Percentiles rank a stretch among this genome's conserved stretches.
These are phyloP conservation scores for Danio choprae DNA, from an alignment of 2,797 vertebrate species.

Conservation along the genomic window DNA sequence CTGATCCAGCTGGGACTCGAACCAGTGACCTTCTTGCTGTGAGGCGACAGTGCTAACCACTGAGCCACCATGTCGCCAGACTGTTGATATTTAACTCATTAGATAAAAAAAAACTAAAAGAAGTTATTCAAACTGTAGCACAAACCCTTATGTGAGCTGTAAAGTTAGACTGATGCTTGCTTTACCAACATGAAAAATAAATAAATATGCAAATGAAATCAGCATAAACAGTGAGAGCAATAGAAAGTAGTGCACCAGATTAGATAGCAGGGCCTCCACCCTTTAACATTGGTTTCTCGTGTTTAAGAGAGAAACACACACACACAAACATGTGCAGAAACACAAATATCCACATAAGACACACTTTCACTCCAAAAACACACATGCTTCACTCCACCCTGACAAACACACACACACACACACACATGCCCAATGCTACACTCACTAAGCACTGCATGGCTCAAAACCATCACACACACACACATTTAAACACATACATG, in stretches of 20 bases:
- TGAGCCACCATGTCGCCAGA: too few species aligned
- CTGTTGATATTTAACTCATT: too few species aligned
- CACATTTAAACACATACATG: constrained; percentile 11
- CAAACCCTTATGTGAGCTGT: too few species aligned
- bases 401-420: constrained; percentile 45
- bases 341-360: constrained; percentile 16
- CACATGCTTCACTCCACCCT: constrained; percentile 22
- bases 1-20: too few species aligned
- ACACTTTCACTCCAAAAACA: constrained; percentile 41
- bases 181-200: background rate
- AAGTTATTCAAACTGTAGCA: too few species aligned
- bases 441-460: background rate
- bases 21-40: too few species aligned
- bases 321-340: constrained; percentile 23
- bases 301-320: constrained; percentile 37
- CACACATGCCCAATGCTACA: constrained; percentile 21
- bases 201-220: background rate
- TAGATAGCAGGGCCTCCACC: constrained; percentile 37
- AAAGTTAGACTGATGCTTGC: too few species aligned
- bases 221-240: background rate
- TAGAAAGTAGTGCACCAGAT: background rate
- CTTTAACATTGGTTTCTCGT: constrained; percentile 31
- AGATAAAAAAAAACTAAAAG: too few species aligned
- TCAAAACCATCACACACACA: constrained; percentile 5
- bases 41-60: too few species aligned